Conservation (phyloP, 2,113 vertebrate genomes). For the Microtus ochrogaster region DNA sequence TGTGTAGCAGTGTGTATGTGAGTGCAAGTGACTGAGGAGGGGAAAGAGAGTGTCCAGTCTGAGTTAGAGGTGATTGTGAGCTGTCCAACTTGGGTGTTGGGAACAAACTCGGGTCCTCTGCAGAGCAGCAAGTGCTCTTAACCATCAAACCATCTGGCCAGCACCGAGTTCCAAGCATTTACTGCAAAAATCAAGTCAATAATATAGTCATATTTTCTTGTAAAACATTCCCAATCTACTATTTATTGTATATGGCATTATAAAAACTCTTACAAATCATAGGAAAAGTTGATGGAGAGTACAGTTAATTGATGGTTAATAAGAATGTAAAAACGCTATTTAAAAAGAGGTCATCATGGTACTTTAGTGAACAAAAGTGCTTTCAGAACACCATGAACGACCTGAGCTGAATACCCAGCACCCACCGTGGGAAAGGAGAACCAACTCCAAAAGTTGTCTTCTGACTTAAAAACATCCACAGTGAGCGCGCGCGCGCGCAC, state of each 20-base stretch:
- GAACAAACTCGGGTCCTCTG: background rate
- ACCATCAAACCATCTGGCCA: background rate
- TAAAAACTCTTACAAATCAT: background rate
- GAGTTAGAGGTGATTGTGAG: background rate
- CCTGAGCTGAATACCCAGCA: background rate
- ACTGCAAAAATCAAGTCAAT: background rate
- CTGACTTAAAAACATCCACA: background rate
- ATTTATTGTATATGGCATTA: background rate
- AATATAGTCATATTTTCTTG: background rate
- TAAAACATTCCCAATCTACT: constrained; percentile 10
- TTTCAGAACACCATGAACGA: no score
- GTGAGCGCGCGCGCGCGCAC: no score
- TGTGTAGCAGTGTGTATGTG: background rate
- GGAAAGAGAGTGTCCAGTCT: background rate
- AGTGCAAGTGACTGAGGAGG: background rate
- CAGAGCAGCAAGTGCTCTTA: background rate
- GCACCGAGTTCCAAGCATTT: background rate
- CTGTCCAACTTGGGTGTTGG: background rate
- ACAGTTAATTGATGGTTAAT: background rate
- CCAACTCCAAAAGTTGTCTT: background rate
- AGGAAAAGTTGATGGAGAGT: background rate
- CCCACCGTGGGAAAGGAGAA: background rate
- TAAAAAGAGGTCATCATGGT: background rate
- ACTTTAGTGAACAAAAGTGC: background rate
- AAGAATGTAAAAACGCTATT: background rate